phyloP scores from a whole-genome alignment of 2,888 invertebrate species.

The Drosophila tanythrix region DNA sequence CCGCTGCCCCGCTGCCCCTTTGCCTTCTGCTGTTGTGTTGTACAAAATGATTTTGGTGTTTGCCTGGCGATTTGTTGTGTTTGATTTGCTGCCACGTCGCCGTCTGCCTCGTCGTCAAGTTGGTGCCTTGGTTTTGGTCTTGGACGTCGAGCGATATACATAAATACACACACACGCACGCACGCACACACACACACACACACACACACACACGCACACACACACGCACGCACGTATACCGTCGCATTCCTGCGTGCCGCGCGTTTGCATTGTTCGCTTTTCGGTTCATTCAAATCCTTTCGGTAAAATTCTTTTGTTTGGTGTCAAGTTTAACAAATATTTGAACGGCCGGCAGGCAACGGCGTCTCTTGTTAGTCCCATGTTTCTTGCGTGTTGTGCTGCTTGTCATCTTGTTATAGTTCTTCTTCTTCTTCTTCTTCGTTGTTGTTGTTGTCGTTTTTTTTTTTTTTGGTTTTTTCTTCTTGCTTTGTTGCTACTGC shows the following conservation, averaged over 20 bases:
- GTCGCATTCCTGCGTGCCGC: conserved; percentile 68
- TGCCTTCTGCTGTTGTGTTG: conserved; percentile 46
- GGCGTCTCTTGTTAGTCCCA: conserved; percentile 69
- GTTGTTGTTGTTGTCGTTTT: conserved; percentile 5
- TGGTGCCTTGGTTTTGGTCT: conserved; percentile 15
- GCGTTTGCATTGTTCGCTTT: conserved; percentile 75
- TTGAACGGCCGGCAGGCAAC: conserved; percentile 66
- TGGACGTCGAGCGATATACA: conserved; percentile 13
- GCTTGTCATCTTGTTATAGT: conserved; percentile 60
- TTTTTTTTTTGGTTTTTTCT: conserved; percentile 5
- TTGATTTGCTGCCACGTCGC: conserved; percentile 75
- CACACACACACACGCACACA: background rate
- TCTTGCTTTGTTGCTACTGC: conserved; percentile 13
- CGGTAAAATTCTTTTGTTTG: conserved; percentile 83
- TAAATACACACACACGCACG: background rate
- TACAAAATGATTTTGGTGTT: conserved; percentile 73
- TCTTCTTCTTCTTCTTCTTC: conserved; percentile 10
- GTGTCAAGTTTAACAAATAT: conserved; percentile 84
- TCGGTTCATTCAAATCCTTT: conserved; percentile 77
- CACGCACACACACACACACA: background rate
- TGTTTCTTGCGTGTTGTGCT: conserved; percentile 62
- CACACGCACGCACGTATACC: background rate
- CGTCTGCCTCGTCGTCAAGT: conserved; percentile 46
- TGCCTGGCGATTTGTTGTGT: conserved; percentile 75
- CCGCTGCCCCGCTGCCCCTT: conserved; percentile 14